phyloP scores from a whole-genome alignment of 2,797 vertebrate genomes.

The Triplophysa bombifrons region DNA sequence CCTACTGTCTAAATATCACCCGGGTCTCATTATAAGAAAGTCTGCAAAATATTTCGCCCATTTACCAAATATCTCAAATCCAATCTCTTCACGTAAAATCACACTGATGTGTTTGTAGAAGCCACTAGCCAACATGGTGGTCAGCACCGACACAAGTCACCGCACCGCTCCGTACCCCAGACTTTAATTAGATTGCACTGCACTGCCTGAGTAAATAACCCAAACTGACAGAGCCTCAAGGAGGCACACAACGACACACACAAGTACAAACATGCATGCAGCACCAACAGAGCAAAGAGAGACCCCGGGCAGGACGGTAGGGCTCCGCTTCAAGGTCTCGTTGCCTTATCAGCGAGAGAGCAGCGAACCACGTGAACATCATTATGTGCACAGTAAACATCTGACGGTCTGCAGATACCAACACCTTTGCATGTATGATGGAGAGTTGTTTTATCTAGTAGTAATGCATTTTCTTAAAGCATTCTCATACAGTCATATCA shows the following conservation, averaged over 20 bases:
- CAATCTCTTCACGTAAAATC: background rate
- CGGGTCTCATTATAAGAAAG: background rate
- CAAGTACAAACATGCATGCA: slow-evolving; percentile 49
- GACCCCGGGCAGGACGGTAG: slow-evolving; percentile 4
- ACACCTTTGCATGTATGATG: background rate
- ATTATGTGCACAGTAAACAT: slow-evolving; percentile 24
- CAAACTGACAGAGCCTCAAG: slow-evolving; percentile 52
- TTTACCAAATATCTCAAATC: background rate
- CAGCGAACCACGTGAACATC: slow-evolving; percentile 39
- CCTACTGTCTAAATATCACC: background rate
- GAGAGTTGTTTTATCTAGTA: background rate
- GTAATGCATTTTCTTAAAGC: background rate
- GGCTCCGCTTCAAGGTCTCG: slow-evolving; percentile 20
- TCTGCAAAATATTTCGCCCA: background rate
- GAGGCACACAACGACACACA: slow-evolving; percentile 42
- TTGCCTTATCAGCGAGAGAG: slow-evolving; percentile 39
- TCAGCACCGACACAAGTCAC: slow-evolving; percentile 39
- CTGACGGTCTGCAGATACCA: background rate
- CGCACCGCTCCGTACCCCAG: slow-evolving; percentile 17
- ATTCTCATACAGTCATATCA: background rate
- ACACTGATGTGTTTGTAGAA: background rate
- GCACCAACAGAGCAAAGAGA: slow-evolving; percentile 23
- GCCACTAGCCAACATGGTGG: slow-evolving; percentile 30
- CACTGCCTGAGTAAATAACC: slow-evolving; percentile 56
- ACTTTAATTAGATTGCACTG: slow-evolving; percentile 62